Evolutionary conservation across 2,888 invertebrate species (phyloP).

Genomic region (Polyploca ridens): DNA sequence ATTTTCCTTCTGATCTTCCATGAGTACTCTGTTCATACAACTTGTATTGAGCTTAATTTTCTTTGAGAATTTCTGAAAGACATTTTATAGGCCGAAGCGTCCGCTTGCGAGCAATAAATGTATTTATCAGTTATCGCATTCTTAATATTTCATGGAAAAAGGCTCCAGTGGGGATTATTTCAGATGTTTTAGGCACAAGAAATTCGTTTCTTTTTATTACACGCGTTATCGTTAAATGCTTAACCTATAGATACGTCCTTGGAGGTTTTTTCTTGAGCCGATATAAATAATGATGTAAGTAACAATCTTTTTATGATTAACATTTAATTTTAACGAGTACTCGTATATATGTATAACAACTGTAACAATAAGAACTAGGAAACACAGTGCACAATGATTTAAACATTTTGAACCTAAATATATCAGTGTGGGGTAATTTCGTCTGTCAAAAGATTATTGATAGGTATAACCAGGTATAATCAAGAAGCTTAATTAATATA

Average conservation of each 20-base stretch:
- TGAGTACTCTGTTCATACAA: conserved; percentile 35
- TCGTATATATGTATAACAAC: no score
- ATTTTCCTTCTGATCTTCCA: conserved; percentile 51
- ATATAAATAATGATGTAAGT: neutral
- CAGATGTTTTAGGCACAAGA: conserved; percentile 6
- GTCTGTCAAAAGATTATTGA: no score
- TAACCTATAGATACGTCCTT: neutral
- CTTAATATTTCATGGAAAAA: conserved; percentile 8
- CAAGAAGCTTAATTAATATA: no score
- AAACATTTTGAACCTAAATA: no score
- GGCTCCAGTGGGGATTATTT: conserved; percentile 7
- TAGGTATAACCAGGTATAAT: no score
- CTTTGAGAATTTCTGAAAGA: conserved; percentile 14
- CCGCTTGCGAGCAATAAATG: conserved; percentile 11
- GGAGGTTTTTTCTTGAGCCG: neutral
- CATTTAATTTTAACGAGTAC: no score
- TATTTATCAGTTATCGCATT: conserved; percentile 12
- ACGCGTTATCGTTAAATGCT: neutral
- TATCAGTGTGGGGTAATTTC: no score
- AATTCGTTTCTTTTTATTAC: conserved; percentile 8
- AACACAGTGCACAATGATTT: no score
- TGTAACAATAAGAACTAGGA: no score
- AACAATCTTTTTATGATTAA: neutral
- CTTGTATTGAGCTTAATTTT: conserved; percentile 24
- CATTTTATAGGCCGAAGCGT: conserved; percentile 11